These are phyloP conservation scores for Tauraco erythrolophus DNA, from an alignment of 2,113 vertebrate species.

Conservation along the genomic window DNA sequence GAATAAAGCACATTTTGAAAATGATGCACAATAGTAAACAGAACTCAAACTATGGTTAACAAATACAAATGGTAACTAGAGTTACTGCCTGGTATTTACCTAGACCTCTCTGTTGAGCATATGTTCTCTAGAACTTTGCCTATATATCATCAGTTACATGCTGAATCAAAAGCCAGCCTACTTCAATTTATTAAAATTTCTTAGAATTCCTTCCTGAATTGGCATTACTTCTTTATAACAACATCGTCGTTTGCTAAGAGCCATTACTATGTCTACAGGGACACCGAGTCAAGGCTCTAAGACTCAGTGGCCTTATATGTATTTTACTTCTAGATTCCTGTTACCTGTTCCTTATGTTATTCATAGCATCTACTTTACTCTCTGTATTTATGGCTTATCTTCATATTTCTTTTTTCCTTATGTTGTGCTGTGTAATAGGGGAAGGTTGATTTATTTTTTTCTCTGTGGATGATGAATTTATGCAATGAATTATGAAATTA, in stretches of 20 bases:
- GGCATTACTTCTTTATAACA: neutral
- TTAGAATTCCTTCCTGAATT: neutral
- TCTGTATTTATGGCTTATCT: neutral
- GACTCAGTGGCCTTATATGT: neutral
- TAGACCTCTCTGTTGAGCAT: neutral
- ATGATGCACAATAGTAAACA: neutral
- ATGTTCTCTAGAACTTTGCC: neutral
- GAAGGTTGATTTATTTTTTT: neutral
- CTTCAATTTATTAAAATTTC: neutral
- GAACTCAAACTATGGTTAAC: neutral
- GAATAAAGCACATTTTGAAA: neutral
- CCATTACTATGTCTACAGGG: neutral
- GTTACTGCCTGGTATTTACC: neutral
- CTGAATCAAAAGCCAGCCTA: neutral
- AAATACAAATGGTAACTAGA: neutral
- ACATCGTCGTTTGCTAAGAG: neutral
- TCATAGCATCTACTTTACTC: neutral
- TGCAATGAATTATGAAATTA: neutral
- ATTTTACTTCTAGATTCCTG: neutral
- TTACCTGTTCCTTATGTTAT: neutral
- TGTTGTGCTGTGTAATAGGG: neutral
- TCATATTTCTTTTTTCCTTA: neutral
- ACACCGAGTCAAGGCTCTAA: neutral
- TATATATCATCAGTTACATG: neutral
- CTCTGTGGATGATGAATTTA: neutral